Percentiles rank a stretch among this genome's conserved stretches.
Conservation (phyloP, 2,113 vertebrate genomes). For the Illadopsis cleaveri region DNA sequence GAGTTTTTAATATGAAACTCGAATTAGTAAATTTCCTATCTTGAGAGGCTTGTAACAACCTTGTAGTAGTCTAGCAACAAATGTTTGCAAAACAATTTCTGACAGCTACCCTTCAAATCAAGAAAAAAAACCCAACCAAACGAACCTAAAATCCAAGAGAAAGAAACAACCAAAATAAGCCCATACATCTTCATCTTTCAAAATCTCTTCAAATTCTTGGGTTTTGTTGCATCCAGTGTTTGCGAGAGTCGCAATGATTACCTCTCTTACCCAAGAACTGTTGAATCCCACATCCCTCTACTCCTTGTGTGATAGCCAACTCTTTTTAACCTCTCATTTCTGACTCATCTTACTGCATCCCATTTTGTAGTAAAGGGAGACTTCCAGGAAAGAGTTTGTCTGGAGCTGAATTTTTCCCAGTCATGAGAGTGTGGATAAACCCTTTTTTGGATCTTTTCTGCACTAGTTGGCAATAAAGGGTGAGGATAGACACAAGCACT, state of each 20-base stretch:
- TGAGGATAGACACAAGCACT: neutral
- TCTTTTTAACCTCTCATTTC: neutral
- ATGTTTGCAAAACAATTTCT: neutral
- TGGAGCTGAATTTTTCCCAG: neutral
- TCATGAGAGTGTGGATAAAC: neutral
- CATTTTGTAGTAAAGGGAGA: neutral
- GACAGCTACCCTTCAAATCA: neutral
- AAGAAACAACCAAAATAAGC: neutral
- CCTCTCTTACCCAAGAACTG: neutral
- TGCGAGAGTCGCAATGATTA: rapidly evolving
- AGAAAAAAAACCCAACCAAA: neutral
- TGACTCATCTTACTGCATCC: neutral
- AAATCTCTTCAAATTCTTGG: neutral
- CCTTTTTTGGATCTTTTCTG: neutral
- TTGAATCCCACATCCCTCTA: neutral
- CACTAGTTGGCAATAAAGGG: neutral
- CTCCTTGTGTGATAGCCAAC: neutral
- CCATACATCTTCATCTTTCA: neutral
- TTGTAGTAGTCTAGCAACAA: neutral
- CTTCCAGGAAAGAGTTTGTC: neutral
- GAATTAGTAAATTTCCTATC: neutral
- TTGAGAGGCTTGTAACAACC: neutral
- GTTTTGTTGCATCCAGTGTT: neutral
- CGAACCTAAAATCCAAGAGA: neutral
- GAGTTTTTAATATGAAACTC: neutral